Percentiles rank a stretch among this genome's conserved stretches.
These are phyloP conservation scores for Morpho helenor DNA, from an alignment of 2,888 invertebrate genomes.

Conservation along the genomic window DNA sequence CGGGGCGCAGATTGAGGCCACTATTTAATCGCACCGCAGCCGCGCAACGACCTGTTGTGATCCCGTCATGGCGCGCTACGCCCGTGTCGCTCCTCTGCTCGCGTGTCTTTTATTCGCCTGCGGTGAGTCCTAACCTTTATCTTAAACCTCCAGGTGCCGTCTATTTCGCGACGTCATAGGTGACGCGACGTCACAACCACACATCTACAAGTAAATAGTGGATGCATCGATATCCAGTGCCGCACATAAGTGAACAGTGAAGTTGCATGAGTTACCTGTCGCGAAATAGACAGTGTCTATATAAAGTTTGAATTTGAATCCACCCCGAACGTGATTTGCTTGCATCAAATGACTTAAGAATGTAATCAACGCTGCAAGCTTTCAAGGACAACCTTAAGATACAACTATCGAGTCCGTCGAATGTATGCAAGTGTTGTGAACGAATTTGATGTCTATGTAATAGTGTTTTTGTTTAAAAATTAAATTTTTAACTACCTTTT, in stretches of 20 bases:
- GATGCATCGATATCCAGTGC: slow-evolving; percentile 56
- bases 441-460: slow-evolving; percentile 19
- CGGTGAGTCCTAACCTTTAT: slow-evolving; percentile 79
- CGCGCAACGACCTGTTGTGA: slow-evolving; percentile 80
- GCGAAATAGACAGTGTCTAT: slow-evolving; percentile 64
- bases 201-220: slow-evolving; percentile 55
- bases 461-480: slow-evolving; percentile 13
- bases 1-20: slow-evolving; percentile 78
- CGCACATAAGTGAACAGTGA: slow-evolving; percentile 69
- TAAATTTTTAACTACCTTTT: not conserved
- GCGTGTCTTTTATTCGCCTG: slow-evolving; percentile 76
- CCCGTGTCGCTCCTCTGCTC: slow-evolving; percentile 78
- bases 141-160: slow-evolving; percentile 65
- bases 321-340: slow-evolving; percentile 54
- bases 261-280: slow-evolving; percentile 54
- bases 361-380: slow-evolving; percentile 51
- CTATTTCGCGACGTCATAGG: slow-evolving; percentile 73
- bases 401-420: slow-evolving; percentile 46
- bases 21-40: slow-evolving; percentile 76
- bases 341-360: slow-evolving; percentile 59
- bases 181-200: slow-evolving; percentile 52
- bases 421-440: slow-evolving; percentile 45
- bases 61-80: slow-evolving; percentile 80
- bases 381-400: slow-evolving; percentile 61
- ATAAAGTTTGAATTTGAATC: slow-evolving; percentile 54